Conservation (phyloP, 2,888 invertebrate species). For the Chymomyza caudatula region DNA sequence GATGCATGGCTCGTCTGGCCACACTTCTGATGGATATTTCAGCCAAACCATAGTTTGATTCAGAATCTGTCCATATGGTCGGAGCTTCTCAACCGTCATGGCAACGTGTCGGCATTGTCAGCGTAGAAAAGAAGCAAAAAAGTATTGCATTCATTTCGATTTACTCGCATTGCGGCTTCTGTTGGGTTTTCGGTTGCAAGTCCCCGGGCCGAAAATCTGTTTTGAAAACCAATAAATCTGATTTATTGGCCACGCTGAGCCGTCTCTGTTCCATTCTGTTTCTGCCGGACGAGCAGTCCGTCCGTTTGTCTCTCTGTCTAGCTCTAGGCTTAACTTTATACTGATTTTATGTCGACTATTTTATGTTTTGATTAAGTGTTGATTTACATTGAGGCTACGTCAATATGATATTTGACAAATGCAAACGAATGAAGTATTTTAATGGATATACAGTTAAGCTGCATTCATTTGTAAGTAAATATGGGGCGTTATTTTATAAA, state of each 20-base stretch:
- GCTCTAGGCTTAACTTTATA: neutral
- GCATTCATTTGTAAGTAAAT: neutral
- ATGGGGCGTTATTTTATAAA: neutral
- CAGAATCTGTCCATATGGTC: constrained; percentile 54
- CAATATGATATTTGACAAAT: neutral
- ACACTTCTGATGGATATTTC: constrained; percentile 64
- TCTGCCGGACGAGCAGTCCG: constrained; percentile 34
- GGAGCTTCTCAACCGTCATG: constrained; percentile 39
- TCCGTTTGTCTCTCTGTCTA: constrained; percentile 3
- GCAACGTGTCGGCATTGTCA: constrained; percentile 31
- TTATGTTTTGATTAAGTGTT: constrained; percentile 33
- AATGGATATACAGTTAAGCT: neutral
- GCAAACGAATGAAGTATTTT: neutral
- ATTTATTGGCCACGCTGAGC: constrained; percentile 57
- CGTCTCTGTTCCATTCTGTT: neutral
- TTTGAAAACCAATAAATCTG: constrained; percentile 73
- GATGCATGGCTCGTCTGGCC: constrained; percentile 30
- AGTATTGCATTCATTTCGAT: constrained; percentile 42
- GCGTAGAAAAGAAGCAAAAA: constrained; percentile 1
- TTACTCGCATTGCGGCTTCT: constrained; percentile 56
- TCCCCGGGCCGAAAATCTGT: constrained; percentile 54
- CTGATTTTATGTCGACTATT: neutral
- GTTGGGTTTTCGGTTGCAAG: neutral
- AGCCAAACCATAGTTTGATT: constrained; percentile 35
- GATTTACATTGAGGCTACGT: constrained; percentile 29